Conservation (phyloP, 2,113 vertebrate species). For the Catharus minimus region DNA sequence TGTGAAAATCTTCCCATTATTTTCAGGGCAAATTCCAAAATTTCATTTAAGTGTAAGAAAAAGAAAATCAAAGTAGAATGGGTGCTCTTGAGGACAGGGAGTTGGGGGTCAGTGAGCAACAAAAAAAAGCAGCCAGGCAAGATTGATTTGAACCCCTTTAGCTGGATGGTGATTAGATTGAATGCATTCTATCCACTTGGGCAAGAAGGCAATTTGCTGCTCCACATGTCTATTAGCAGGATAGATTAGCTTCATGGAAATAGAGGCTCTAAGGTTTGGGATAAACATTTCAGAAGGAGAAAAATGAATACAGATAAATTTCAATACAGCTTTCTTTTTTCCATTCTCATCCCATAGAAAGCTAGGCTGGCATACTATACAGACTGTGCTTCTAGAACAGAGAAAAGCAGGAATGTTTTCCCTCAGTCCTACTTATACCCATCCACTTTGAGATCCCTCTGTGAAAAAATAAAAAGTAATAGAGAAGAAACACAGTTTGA, state of each 20-base stretch:
- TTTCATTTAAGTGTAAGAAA: background rate
- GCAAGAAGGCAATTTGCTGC: constrained; percentile 13
- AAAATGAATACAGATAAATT: background rate
- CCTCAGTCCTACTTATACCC: background rate
- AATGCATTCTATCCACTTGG: background rate
- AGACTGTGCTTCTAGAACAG: background rate
- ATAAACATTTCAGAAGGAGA: background rate
- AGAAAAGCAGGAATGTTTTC: background rate
- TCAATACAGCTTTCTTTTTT: background rate
- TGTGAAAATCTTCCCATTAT: background rate
- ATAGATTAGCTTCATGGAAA: background rate
- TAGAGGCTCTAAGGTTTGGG: background rate
- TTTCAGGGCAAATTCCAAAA: background rate
- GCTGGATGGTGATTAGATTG: background rate
- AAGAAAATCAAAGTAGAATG: background rate
- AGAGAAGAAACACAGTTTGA: background rate
- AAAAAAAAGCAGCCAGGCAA: background rate
- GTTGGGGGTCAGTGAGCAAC: background rate
- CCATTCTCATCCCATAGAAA: background rate
- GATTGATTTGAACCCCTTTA: background rate
- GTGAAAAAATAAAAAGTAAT: background rate
- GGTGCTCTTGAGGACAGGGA: background rate
- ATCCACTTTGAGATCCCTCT: background rate
- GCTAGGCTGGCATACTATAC: background rate
- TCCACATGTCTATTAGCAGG: background rate